phyloP scores from a whole-genome alignment of 64 coral and sea anemone species.

The Acropora tenuis region DNA sequence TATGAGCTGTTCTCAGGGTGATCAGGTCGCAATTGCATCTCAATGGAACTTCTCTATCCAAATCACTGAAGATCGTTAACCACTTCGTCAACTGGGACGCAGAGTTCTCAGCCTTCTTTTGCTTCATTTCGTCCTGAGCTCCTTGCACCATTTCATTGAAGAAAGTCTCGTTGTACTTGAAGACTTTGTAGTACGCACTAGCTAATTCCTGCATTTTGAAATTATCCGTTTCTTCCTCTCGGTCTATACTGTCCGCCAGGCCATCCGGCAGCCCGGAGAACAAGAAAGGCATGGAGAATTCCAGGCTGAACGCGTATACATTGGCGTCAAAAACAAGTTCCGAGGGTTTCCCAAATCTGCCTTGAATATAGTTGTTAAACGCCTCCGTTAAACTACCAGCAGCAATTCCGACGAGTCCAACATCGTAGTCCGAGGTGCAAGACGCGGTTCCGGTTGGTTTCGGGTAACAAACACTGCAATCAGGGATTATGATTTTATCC shows the following conservation, averaged over 20 bases:
- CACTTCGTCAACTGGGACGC: background rate
- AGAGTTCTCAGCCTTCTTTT: background rate
- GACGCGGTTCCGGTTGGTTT: conserved; percentile 50
- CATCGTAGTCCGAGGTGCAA: background rate
- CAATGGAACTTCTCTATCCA: background rate
- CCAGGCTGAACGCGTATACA: conserved; percentile 50
- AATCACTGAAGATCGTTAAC: background rate
- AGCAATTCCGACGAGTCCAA: conserved; percentile 9
- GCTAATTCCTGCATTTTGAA: conserved; percentile 64
- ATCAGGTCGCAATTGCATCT: background rate
- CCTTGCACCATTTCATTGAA: background rate
- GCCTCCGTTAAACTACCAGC: background rate
- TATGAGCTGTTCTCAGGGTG: background rate
- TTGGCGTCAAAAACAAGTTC: conserved; percentile 68
- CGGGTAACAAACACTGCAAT: conserved; percentile 58
- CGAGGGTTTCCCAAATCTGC: conserved; percentile 49
- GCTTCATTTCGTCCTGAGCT: background rate
- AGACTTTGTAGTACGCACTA: background rate
- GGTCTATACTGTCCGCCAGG: background rate
- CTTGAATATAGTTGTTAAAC: conserved; percentile 60
- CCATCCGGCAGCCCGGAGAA: conserved; percentile 11
- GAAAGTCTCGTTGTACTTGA: conserved; percentile 59
- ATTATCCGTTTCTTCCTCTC: background rate
- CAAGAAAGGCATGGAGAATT: conserved; percentile 16
- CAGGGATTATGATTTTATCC: background rate